Evolutionary conservation across 2,113 vertebrate species (phyloP), one percentile per base, ranked within the genome.

Genomic region (Hippolais icterina): DNA sequence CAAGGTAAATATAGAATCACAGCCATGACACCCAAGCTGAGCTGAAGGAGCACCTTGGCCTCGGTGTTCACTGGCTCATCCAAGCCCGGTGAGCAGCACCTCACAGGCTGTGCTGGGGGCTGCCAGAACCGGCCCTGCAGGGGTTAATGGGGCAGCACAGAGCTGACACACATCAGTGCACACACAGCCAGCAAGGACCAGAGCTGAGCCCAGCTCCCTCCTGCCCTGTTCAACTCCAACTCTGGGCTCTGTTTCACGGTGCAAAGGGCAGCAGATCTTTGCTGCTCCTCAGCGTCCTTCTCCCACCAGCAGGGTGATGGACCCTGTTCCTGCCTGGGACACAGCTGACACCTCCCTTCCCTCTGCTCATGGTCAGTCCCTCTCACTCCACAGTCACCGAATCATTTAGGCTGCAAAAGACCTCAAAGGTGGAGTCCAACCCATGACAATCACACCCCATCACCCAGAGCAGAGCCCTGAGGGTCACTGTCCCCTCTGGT

Each of bases 201-300:
- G 52, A 37, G 10, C 2, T 12, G n/a, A 89, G 90, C 66, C 52
- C 65, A 22, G 37, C 28, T 44, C 42, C 44, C 63, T 46, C 89
- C 20, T 1, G 9, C 5, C 1, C 35, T 31, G 19, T 54, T 16
- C 27, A 25, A 1, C 33, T 54, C 59, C 3, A 0, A 15, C 76
- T 50, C 65, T 52, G 39, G 70, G 49, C 59, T 89, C 59, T 10
- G 2, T 11, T 23, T 54, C 31, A 3, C 0, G 1, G 9, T 7
- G 46, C 77, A 47, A 15, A 28, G 47, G 39, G 42, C 66, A 20
- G 11, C 31, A 22, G 50, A 35, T n/a, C 59, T 86, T 6, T 60
- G 61, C 70, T 65, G 54, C 46, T 86, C 25, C 70, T 70, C 46
- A 0, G 17, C 2, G 9, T 25, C 54, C 75, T 42, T 22, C 74